These are phyloP conservation scores for Dendrocincla fuliginosa DNA, from an alignment of 2,797 vertebrate species.

Conservation along the genomic window DNA sequence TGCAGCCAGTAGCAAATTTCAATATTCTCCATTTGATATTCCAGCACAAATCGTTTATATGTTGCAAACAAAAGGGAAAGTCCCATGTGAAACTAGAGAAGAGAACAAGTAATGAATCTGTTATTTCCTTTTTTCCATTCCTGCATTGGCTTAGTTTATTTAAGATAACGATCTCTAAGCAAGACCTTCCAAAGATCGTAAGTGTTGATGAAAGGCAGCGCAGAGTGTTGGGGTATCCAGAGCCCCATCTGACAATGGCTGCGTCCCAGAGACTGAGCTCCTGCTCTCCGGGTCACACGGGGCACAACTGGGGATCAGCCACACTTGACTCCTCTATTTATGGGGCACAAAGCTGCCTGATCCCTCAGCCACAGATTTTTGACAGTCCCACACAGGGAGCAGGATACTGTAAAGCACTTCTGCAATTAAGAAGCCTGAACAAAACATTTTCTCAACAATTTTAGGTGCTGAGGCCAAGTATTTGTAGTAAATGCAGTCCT, in stretches of 20 bases:
- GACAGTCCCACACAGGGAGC: neutral
- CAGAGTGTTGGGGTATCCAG: neutral
- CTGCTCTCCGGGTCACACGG: accelerated
- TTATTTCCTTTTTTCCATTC: neutral
- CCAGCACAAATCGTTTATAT: neutral
- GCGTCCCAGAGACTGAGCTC: neutral
- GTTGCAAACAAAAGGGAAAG: neutral
- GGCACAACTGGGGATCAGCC: neutral
- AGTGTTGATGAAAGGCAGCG: neutral
- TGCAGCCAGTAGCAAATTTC: slow-evolving; percentile 8
- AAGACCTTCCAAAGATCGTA: neutral
- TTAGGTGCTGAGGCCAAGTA: neutral
- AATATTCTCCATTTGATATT: neutral
- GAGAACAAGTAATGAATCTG: neutral
- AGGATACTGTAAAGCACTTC: neutral
- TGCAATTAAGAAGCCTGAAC: accelerated
- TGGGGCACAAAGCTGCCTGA: neutral
- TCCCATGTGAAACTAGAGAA: neutral
- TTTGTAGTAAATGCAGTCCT: neutral
- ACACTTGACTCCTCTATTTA: neutral
- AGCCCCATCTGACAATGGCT: neutral
- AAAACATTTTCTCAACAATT: neutral
- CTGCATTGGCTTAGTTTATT: neutral
- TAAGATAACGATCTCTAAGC: neutral
- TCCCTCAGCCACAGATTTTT: neutral